phyloP scores from a whole-genome alignment of 1,140 invertebrate species.

The Drosophila sechellia region DNA sequence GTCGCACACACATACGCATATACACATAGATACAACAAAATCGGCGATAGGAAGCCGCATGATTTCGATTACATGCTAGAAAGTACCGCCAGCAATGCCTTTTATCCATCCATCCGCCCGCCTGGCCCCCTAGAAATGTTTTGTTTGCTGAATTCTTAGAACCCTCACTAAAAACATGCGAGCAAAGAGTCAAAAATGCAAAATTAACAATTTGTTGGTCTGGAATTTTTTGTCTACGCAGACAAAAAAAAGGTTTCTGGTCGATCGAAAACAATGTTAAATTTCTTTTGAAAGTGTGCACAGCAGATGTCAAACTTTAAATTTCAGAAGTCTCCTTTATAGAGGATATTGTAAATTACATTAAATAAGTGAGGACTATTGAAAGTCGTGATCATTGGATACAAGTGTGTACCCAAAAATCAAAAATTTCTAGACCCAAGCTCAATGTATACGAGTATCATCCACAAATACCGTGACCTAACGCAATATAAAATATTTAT shows the following conservation, averaged over 20 bases:
- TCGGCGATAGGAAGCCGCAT: slow-evolving; percentile 38
- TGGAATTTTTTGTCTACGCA: slow-evolving; percentile 2
- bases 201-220: slow-evolving; percentile 22
- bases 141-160: slow-evolving; percentile 33
- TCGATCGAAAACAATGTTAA: neutral
- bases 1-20: slow-evolving; percentile 17
- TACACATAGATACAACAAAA: neutral
- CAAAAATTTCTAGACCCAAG: no score
- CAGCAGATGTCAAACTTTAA: no score
- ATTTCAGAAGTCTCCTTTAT: neutral
- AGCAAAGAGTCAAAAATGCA: neutral
- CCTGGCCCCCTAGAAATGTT: slow-evolving; percentile 20
- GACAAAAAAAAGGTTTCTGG: slow-evolving; percentile 12
- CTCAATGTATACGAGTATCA: neutral
- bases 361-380: no score
- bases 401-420: neutral
- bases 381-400: no score
- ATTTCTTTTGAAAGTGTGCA: neutral
- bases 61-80: slow-evolving; percentile 52
- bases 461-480: slow-evolving; percentile 55
- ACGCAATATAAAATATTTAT: slow-evolving; percentile 47
- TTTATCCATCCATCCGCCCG: neutral
- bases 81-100: slow-evolving; percentile 14
- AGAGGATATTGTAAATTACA: neutral
- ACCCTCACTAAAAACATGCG: neutral